Evolutionary conservation across 2,113 vertebrate genomes (phyloP), one percentile per base, ranked within the genome.

Genomic region (Mungos mungo): DNA sequence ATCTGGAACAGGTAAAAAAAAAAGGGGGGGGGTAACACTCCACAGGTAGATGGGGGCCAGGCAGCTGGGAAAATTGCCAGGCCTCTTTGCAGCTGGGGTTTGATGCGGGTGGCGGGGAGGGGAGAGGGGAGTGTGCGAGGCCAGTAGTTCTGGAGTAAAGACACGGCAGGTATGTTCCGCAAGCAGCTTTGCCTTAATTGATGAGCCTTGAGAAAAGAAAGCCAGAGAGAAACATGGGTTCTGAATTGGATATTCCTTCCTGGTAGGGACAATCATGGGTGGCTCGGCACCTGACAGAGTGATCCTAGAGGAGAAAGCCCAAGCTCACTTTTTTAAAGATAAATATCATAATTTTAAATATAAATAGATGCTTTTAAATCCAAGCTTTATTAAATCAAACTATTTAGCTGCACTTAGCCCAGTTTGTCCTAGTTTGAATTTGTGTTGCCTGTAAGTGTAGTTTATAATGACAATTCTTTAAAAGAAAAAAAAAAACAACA

Each of bases 341-440:
- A 85, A 93, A 74, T 65, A 76, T 23, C 79, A n/a, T 71, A 45
- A 92, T 81, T 97, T 86, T 60, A 86, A 87, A 88, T 79, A 82
- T 92, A 97, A 96, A 89, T 3, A 76, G 74, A 72, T 76, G 63
- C 66, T 88, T 90, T 90, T n/a, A 96, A 96, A 81, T 79, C 87
- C 47, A 68, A 95, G 33, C 35, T 95, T 94, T 82, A 84, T 95
- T 80, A 94, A 95, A 85, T 88, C 87, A 74, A 45, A 71, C 80
- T 74, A 25, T 71, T 94, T 88, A 77, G 81, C 68, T 4, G 31
- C 80, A 85, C 88, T 85, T 66, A n/a, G 50, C 35, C 90, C 76
- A 29, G 41, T 76, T 84, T 63, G 35, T 47, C 86, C 35, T 63
- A 14, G 33, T 93, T 87, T 41, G 27, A 89, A 96, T 92, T 29